phyloP scores from a whole-genome alignment of 2,113 vertebrate genomes.

The Chaetops frenatus region DNA sequence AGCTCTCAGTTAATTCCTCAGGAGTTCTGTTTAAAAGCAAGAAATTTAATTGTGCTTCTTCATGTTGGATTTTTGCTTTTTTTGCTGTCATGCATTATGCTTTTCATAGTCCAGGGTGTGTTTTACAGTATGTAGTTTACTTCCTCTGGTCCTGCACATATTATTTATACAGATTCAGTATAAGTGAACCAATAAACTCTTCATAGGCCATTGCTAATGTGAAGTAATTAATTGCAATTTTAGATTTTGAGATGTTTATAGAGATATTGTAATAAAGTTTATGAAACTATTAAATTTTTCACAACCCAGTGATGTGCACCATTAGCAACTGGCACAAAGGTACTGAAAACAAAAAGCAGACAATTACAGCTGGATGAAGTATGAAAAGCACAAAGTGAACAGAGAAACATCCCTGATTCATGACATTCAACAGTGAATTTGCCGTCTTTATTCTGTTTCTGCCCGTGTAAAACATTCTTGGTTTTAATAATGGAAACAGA shows the following conservation, averaged over 20 bases:
- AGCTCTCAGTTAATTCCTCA: neutral
- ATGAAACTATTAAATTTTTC: neutral
- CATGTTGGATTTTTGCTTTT: neutral
- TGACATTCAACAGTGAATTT: neutral
- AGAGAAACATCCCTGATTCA: neutral
- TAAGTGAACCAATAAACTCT: slow-evolving; percentile 40
- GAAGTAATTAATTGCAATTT: slow-evolving; percentile 49
- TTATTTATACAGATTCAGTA: slow-evolving; percentile 38
- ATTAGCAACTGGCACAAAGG: neutral
- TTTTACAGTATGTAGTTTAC: neutral
- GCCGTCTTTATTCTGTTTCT: neutral
- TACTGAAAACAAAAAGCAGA: neutral
- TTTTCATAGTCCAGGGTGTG: neutral
- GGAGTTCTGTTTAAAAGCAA: neutral
- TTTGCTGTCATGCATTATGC: neutral
- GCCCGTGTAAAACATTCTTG: neutral
- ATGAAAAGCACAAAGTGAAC: neutral
- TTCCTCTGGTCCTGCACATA: neutral
- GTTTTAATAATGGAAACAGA: neutral
- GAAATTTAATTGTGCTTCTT: neutral
- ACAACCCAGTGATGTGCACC: neutral
- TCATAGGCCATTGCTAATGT: slow-evolving; percentile 53
- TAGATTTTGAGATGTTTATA: slow-evolving; percentile 7
- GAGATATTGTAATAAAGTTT: neutral
- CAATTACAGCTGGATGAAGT: neutral